Evolutionary conservation across 92 coral and sea anemone species (phyloP), one percentile per base, ranked within the genome.

Genomic region (Palythoa caribaeorum): DNA sequence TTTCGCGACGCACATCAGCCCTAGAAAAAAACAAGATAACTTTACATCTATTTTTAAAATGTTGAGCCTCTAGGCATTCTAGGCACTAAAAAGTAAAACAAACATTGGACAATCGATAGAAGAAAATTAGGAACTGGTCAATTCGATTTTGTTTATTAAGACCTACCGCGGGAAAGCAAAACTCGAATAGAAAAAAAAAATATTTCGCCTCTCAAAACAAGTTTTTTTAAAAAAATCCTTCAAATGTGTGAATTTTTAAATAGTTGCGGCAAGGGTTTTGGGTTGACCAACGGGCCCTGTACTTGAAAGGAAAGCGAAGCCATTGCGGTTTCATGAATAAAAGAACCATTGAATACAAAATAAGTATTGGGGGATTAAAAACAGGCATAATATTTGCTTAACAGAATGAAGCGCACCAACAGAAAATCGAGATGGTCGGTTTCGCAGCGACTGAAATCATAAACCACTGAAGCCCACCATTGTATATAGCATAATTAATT

Each of bases 31-130:
- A 6, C 38, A 78, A 19, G 71, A 38, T 71, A 52, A 16, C 20
- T 15, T 38, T 60, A 38, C 52, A 60, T 60, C 60, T 79, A 53
- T 36, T 79, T 47, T 48, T 60, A 37, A 21, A 7, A 17, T 37
- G 19, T 15, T 13, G 48, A 20, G 54, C 47, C 60, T 51, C n/a
- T 66, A 11, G 76, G 9, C 17, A 40, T 66, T 57, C 13, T 52
- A n/a, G n/a, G n/a, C 6, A 19, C 76, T 81, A 81, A 81, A 81
- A 44, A 50, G 37, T n/a, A 81, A 63, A 81, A 66, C 86, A 81
- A 81, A 65, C 53, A 48, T 21, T 51, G 63, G 5, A 66, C 76
- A 69, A 81, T 1, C 55, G 63, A 20, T 44, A 7, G 38, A 15
- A 53, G 28, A 81, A 81, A 63, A 63, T 81, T 28, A 81, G 86